Conservation (phyloP, 2,888 invertebrate genomes). For the Cinara cedri region DNA sequence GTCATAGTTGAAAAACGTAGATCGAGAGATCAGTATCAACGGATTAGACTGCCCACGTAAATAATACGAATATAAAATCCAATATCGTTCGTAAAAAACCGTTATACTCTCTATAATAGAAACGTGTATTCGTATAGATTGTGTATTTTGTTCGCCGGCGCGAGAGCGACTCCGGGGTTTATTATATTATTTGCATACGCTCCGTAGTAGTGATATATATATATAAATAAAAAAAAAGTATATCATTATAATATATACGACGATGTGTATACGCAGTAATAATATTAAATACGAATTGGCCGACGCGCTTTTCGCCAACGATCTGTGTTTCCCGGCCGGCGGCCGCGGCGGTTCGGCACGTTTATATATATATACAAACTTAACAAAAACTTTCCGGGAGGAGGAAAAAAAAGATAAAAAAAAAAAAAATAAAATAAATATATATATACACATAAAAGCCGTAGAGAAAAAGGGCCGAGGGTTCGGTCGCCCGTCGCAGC, state of each 20-base stretch:
- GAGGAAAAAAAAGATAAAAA: neutral
- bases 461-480: constrained; percentile 31
- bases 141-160: too few relatives aligned
- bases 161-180: too few relatives aligned
- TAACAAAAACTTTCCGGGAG: constrained; percentile 15
- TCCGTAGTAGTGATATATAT: neutral
- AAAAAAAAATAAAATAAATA: neutral
- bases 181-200: constrained; percentile 26
- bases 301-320: constrained; percentile 29
- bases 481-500: constrained; percentile 4
- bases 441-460: neutral
- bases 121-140: too few relatives aligned
- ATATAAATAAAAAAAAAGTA: too few relatives aligned
- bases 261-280: too few relatives aligned
- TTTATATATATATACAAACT: constrained; percentile 16
- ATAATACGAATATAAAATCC: too few relatives aligned
- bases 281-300: constrained; percentile 6
- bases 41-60: too few relatives aligned
- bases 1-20: too few relatives aligned
- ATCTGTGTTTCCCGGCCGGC: constrained; percentile 24
- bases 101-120: too few relatives aligned
- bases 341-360: neutral
- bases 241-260: too few relatives aligned
- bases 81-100: too few relatives aligned
- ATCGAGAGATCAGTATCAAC: too few relatives aligned